Percentiles rank a stretch among this genome's conserved stretches.
These are phyloP conservation scores for Branchinecta lynchi DNA, from an alignment of 1,140 invertebrate genomes.

Conservation along the genomic window DNA sequence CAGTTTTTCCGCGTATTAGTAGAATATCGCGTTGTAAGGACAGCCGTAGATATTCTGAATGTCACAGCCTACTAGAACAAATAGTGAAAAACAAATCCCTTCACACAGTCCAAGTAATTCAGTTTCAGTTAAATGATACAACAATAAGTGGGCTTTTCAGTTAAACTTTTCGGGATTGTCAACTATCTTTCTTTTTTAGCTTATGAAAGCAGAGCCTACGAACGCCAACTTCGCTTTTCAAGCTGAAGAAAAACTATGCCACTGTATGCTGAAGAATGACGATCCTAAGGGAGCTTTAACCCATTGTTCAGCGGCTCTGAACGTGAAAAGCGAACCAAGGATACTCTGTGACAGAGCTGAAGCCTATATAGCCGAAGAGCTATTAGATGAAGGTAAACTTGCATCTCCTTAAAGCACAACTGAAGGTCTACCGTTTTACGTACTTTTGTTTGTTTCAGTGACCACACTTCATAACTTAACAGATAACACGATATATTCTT, in stretches of 20 bases:
- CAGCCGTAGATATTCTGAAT: too few species aligned
- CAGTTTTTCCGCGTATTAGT: too few species aligned
- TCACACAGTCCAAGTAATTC: too few species aligned
- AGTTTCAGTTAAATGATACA: too few species aligned
- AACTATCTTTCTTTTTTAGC: constrained; percentile 24
- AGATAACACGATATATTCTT: too few species aligned
- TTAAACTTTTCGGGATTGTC: too few species aligned
- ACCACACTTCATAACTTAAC: background rate
- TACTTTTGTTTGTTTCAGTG: background rate
- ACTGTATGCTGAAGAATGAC: constrained; percentile 51
- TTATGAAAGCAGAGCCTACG: constrained; percentile 50
- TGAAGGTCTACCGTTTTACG: too few species aligned
- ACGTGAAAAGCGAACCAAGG: constrained; percentile 56
- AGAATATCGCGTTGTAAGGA: too few species aligned
- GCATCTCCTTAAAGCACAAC: background rate
- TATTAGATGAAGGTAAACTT: constrained; percentile 73
- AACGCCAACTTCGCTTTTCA: constrained; percentile 53
- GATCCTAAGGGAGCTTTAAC: constrained; percentile 44
- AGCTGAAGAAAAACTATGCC: constrained; percentile 55
- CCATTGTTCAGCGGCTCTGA: constrained; percentile 62
- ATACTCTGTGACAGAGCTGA: constrained; percentile 81
- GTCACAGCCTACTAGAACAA: too few species aligned
- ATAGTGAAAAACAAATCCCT: too few species aligned
- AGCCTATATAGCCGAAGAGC: constrained; percentile 70
- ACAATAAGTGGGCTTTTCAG: too few species aligned